These are phyloP conservation scores for Gila robusta DNA, from an alignment of 2,797 vertebrate species.

Conservation along the genomic window DNA sequence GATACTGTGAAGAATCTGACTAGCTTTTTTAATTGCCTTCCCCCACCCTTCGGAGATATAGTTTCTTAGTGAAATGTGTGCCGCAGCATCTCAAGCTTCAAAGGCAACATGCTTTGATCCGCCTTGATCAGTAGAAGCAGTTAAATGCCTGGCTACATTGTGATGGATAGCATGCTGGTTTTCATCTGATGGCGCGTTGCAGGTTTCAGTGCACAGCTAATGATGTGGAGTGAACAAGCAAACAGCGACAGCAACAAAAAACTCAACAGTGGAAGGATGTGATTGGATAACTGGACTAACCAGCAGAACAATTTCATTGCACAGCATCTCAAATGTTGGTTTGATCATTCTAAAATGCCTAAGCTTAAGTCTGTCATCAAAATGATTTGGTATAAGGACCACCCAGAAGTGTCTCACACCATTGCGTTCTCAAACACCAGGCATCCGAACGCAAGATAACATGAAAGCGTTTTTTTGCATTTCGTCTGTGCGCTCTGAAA, in stretches of 20 bases:
- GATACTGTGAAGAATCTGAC: constrained; percentile 41
- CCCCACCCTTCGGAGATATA: not conserved
- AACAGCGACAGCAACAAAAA: not conserved
- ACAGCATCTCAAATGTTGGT: too few species aligned
- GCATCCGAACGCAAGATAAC: too few species aligned
- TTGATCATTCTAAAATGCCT: too few species aligned
- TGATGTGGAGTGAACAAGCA: constrained; percentile 39
- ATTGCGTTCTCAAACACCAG: too few species aligned
- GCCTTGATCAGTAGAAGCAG: constrained; percentile 21
- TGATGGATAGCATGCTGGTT: constrained; percentile 40
- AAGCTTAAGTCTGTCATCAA: too few species aligned
- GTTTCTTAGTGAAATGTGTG: constrained; percentile 8
- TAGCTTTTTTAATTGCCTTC: constrained; percentile 33
- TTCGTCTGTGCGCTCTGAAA: too few species aligned
- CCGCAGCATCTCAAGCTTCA: constrained; percentile 28
- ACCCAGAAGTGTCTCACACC: too few species aligned
- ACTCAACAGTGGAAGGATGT: too few species aligned
- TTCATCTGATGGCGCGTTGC: constrained; percentile 19
- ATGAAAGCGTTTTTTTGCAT: too few species aligned
- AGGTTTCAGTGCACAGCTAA: constrained; percentile 41
- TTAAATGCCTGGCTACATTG: constrained; percentile 31
- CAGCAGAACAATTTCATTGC: too few species aligned
- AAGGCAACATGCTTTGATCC: constrained; percentile 27
- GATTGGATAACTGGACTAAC: too few species aligned
- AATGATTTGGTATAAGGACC: too few species aligned